Base-by-base conservation (phyloP, 2,797 vertebrate genomes). In the Gila robusta region DNA sequence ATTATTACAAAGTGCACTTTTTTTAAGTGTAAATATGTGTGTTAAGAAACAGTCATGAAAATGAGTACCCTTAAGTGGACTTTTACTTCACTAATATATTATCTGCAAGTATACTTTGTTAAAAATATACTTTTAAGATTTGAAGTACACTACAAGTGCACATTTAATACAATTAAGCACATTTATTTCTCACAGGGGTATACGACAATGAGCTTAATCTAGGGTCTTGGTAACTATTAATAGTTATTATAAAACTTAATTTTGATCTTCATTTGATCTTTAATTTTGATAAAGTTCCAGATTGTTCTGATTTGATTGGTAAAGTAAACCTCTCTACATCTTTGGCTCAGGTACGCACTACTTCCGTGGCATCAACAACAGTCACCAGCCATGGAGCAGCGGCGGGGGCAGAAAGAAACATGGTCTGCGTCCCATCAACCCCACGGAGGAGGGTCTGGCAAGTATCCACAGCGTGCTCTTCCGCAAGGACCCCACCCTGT, bases 391-490 rank as follows among this genome's bases (percentile, higher is more conserved):
- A 0, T 99, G 98, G 98, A 94, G 94, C 93, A 97, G 91, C 86
- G 92, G 94, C 83, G 91, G 67, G 0, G 96, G 96, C 2, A 95
- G 98, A 26, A 96, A 92, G 84, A 97, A 94, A 84, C 95, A 96
- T 0, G 95, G 95, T 28, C 94, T 99, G 70, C 96, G 96, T 83
- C 97, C 98, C 10, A 93, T 96, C 86, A 99, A 99, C 88, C 98
- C 98, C 44, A 99, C 98, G 0, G 98, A 99, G 90, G 98, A 99
- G 90, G 98, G 98, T 0, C 94, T 99, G 79, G 98, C 98, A 0
- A 98, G 98, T 91, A 97, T 99, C 86, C 98, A 99, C 91, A 98
- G 97, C 0, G 98, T 99, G 41, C 94, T 99, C 37, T 97, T 97
- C 91, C 96, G 97, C 88, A 97, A 95, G 82, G 98, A 99, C 93